Evolutionary conservation across 2,113 vertebrate genomes (phyloP), one percentile per base, ranked within the genome.

Genomic region (Pyxicephalus adspersus): DNA sequence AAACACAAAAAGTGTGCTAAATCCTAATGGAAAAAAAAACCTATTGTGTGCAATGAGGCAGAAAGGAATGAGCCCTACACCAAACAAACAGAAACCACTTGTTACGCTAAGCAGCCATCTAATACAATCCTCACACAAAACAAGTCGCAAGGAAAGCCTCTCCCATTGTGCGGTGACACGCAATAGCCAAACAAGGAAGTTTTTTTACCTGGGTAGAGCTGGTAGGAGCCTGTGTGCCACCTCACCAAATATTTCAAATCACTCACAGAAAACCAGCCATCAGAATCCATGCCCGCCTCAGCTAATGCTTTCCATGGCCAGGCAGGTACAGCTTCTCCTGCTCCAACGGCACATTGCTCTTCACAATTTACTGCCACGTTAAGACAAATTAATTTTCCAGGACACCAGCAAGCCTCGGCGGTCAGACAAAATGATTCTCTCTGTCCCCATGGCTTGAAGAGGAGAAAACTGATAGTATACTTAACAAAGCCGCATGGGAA

Each of bases 201-300:
- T 23, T 28, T n/a, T 23, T 66, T 95, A 99, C 98, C 98, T 96
- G 94, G 95, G 85, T 94, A 93, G 25, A 99, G 95, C 92, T 94
- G 96, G 58, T 99, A 98, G 83, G 94, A 98, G 87, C 97, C 97
- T 78, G 94, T 94, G 83, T 96, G 96, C 96, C 95, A 98, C 73
- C 88, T 94, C 84, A 95, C 90, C 90, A 97, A 89, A 89, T 94
- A 95, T 88, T 94, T 96, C 89, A 94, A 95, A 89, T 91, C 64
- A 84, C 87, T 92, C 85, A 93, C 89, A 80, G 94, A 93, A 86
- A 95, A 89, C 96, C 96, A 95, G 90, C 93, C 90, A 91, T 94
- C 95, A 80, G 93, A 92, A 88, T 95, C 96, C 97, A 99, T 98
- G 87, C 91, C 94, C 88, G 60, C 83, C 19, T 89, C 88, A 90